These are phyloP conservation scores for Empidonax alnorum DNA, from an alignment of 2,113 vertebrate genomes.

Conservation along the genomic window DNA sequence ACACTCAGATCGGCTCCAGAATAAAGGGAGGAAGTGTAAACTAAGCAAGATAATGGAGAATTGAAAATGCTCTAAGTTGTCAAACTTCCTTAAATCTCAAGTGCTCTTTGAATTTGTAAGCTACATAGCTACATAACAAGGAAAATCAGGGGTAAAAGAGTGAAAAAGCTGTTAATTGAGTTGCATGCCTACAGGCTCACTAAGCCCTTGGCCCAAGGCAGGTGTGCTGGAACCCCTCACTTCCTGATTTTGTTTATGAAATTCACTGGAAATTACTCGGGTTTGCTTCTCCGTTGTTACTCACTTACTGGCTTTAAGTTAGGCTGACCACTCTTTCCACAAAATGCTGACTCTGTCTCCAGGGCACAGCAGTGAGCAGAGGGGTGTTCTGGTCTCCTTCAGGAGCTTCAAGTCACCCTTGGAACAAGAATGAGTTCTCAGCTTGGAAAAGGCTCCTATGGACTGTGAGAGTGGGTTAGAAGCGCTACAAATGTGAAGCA, in stretches of 20 bases:
- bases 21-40: neutral
- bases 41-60: neutral
- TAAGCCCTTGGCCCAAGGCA: neutral
- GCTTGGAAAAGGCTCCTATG: neutral
- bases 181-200: neutral
- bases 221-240: neutral
- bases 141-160: neutral
- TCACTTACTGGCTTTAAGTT: neutral
- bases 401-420: neutral
- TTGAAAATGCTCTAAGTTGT: constrained; percentile 6
- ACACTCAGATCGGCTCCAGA: neutral
- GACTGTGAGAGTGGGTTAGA: neutral
- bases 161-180: constrained; percentile 11
- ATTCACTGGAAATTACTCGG: neutral
- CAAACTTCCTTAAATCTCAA: constrained; percentile 29
- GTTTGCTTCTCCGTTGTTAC: neutral
- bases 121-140: constrained; percentile 33
- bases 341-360: neutral
- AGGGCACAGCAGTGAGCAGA: neutral
- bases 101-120: neutral
- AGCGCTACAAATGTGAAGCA: neutral
- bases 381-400: neutral
- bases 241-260: neutral
- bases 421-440: neutral
- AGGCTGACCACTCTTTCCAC: neutral